phyloP scores from a whole-genome alignment of 2,797 vertebrate genomes.

The Brachymystax lenok region DNA sequence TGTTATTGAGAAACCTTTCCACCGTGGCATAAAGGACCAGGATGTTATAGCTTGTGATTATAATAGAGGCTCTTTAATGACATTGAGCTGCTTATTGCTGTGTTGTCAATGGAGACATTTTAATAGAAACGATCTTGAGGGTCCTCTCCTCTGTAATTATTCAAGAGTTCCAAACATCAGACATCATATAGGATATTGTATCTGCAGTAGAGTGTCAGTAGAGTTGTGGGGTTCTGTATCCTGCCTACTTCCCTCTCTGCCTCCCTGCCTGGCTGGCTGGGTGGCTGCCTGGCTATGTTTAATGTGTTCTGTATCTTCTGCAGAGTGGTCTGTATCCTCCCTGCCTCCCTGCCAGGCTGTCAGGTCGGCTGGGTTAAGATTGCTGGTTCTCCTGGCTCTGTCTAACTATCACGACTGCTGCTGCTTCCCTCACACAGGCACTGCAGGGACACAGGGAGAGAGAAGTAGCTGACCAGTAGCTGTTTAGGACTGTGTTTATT shows the following conservation, averaged over 20 bases:
- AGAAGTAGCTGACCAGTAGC: background rate
- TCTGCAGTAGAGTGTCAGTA: background rate
- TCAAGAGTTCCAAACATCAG: constrained; percentile 1
- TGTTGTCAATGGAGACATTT: constrained; percentile 33
- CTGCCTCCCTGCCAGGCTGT: background rate
- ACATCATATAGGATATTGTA: background rate
- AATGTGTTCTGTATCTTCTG: background rate
- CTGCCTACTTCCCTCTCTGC: background rate
- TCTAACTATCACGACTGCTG: background rate
- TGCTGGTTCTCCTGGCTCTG: background rate
- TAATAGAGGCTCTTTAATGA: constrained; percentile 30
- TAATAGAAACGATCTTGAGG: constrained; percentile 20
- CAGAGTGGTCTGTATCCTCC: background rate
- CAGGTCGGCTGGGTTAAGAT: background rate
- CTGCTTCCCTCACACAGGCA: background rate
- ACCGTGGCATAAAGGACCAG: background rate
- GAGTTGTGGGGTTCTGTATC: background rate
- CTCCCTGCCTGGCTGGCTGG: background rate
- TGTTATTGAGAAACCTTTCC: background rate
- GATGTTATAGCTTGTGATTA: constrained; percentile 29
- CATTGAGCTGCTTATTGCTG: constrained; percentile 24
- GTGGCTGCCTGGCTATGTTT: background rate
- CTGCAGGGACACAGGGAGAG: background rate
- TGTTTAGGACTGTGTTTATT: background rate
- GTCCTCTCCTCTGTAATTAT: constrained; percentile 24